A percentile compares a stretch with the other conserved stretches of the same genome.
Evolutionary conservation across 2,888 invertebrate genomes (phyloP).

Genomic region (Eupithecia pulchellata): DNA sequence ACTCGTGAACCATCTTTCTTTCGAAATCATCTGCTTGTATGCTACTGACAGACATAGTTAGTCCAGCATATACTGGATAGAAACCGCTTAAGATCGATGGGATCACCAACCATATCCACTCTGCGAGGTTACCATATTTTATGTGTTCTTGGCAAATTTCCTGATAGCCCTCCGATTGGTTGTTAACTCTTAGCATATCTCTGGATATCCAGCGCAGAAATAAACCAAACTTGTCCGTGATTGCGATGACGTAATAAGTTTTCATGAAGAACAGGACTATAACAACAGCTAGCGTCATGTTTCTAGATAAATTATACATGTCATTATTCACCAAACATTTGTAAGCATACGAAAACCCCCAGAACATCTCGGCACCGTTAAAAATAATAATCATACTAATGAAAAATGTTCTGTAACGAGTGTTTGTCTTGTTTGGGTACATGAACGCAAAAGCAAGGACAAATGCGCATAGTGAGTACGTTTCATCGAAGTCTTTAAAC

Average conservation of each 20-base stretch:
- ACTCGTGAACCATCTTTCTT: conserved; percentile 1
- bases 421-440: conserved; percentile 3
- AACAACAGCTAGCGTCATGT: conserved; percentile 1
- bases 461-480: background rate
- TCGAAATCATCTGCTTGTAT: background rate
- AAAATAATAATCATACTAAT: background rate
- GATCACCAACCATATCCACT: background rate
- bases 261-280: conserved; percentile 3
- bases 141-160: conserved; percentile 1
- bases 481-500: background rate
- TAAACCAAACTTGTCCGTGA: background rate
- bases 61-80: background rate
- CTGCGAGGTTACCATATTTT: background rate
- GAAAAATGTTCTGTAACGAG: background rate
- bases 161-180: background rate
- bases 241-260: conserved; percentile 1
- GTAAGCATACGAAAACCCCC: background rate
- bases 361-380: conserved; percentile 1
- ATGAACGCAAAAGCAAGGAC: conserved; percentile 1
- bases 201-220: background rate
- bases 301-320: conserved; percentile 7
- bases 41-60: background rate
- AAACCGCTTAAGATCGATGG: background rate
- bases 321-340: background rate
- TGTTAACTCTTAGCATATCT: conserved; percentile 2